Percentiles rank a stretch among this genome's conserved stretches.
These are phyloP conservation scores for Nannoperca obscura DNA, from an alignment of 2,797 vertebrate species.

Conservation along the genomic window DNA sequence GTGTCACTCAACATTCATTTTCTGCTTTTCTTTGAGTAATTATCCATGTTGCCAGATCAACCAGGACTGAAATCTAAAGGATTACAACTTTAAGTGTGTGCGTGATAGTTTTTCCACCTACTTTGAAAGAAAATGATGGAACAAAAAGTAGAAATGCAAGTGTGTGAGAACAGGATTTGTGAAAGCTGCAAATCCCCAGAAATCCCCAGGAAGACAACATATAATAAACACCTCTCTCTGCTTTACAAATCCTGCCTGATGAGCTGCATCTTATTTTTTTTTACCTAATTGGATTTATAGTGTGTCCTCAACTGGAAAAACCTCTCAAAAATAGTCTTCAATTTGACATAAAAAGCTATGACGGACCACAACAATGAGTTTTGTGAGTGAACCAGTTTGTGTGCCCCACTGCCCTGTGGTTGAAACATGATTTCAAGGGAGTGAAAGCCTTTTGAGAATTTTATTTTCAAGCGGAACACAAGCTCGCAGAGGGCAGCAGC, in stretches of 20 bases:
- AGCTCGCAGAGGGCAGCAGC: constrained; percentile 59
- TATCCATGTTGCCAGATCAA: not conserved
- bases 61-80: not conserved
- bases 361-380: constrained; percentile 55
- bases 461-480: constrained; percentile 61
- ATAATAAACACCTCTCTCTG: not conserved
- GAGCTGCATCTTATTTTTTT: constrained; percentile 14
- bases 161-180: not conserved
- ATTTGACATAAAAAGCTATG: constrained; percentile 43
- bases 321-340: constrained; percentile 32
- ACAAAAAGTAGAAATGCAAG: not conserved
- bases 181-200: constrained; percentile 4
- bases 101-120: not conserved
- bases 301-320: constrained; percentile 38
- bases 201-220: not conserved
- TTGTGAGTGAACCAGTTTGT: constrained; percentile 55
- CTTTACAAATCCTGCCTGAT: constrained; percentile 11
- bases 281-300: constrained; percentile 31
- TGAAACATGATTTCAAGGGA: constrained; percentile 62
- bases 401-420: constrained; percentile 42
- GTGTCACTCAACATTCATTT: not conserved
- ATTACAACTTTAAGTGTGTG: too few relatives aligned
- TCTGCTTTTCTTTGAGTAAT: too few relatives aligned
- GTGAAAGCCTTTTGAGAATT: constrained; percentile 64
- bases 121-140: not conserved